Evolutionary conservation across 2,888 invertebrate genomes (phyloP).

Genomic region (Drosophila kokeensis): DNA sequence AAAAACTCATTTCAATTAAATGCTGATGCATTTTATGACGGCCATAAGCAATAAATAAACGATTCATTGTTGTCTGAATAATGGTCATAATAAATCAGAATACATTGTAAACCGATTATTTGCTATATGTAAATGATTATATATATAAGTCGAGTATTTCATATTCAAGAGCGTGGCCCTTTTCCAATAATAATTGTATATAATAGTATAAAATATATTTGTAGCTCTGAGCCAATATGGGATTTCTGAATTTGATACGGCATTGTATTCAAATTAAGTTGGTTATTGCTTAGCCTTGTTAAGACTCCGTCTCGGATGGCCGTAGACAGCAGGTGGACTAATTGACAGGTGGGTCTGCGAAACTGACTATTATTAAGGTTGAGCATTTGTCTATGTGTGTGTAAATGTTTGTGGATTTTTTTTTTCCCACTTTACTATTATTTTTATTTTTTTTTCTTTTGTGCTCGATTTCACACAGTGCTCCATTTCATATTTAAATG

Average conservation of each 20-base stretch:
- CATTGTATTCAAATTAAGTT: constrained; percentile 70
- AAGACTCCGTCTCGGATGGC: constrained; percentile 27
- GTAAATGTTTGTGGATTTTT: constrained; percentile 19
- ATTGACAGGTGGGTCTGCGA: constrained; percentile 30
- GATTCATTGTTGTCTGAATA: constrained; percentile 15
- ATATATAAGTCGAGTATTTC: not conserved
- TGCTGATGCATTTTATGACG: constrained; percentile 7
- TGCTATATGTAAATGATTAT: constrained; percentile 3
- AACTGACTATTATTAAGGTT: constrained; percentile 28
- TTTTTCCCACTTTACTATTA: not conserved
- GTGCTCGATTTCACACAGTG: constrained; percentile 37
- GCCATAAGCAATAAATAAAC: not conserved
- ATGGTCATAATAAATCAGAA: not conserved
- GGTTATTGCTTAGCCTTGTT: constrained; percentile 41
- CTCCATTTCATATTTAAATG: constrained; percentile 32
- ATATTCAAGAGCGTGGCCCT: constrained; percentile 26
- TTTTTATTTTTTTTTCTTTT: not conserved
- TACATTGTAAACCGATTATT: constrained; percentile 3
- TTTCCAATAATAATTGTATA: constrained; percentile 22
- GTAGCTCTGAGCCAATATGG: constrained; percentile 41
- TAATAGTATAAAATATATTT: not conserved
- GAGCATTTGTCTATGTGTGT: constrained; percentile 23
- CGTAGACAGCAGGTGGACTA: constrained; percentile 16
- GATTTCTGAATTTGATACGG: constrained; percentile 38
- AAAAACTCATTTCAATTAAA: constrained; percentile 1